These are phyloP conservation scores for Antheraea yamamai DNA, from an alignment of 2,888 invertebrate genomes.

Conservation along the genomic window DNA sequence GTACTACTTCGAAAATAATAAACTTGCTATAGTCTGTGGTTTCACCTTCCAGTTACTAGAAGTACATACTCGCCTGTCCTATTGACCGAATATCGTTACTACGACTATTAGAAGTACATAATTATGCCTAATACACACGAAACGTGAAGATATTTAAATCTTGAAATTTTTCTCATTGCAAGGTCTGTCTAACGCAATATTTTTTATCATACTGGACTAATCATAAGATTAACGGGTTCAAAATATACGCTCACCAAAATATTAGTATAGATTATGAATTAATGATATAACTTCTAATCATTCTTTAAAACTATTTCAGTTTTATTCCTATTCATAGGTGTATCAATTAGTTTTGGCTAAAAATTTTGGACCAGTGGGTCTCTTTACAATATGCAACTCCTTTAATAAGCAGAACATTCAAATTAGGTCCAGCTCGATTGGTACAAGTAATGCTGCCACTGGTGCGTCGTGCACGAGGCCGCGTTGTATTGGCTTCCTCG, in stretches of 20 bases:
- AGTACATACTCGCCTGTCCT: no score
- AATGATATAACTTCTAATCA: no score
- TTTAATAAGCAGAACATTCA: background rate
- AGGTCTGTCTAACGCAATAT: no score
- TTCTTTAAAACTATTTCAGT: no score
- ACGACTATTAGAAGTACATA: no score
- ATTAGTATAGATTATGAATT: background rate
- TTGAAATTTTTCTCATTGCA: background rate
- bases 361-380: background rate
- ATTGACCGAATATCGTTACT: no score
- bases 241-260: background rate
- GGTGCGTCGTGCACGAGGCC: slow-evolving; percentile 89
- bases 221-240: background rate
- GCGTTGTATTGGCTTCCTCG: slow-evolving; percentile 90
- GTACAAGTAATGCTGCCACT: slow-evolving; percentile 92
- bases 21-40: no score
- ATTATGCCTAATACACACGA: no score
- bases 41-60: no score
- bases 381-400: background rate
- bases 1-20: no score
- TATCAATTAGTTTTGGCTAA: background rate
- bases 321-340: no score
- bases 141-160: background rate
- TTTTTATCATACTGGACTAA: no score
- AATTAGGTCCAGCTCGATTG: slow-evolving; percentile 84